phyloP scores from a whole-genome alignment of 2,797 vertebrate genomes.

The Monodelphis domestica region DNA sequence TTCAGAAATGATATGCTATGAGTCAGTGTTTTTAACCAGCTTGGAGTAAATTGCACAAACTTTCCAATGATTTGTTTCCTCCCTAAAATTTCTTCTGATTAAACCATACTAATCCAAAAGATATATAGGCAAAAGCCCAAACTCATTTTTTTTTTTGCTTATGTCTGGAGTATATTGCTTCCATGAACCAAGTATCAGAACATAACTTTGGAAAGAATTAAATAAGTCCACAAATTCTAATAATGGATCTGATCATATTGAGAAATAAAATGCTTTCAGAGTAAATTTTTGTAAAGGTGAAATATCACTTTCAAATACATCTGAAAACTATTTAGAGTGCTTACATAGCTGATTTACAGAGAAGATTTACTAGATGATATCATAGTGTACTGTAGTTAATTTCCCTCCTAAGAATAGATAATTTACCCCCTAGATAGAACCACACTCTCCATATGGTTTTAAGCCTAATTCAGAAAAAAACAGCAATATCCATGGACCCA shows the following conservation, averaged over 20 bases:
- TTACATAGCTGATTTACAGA: neutral
- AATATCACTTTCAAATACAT: neutral
- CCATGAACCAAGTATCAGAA: slow-evolving; percentile 26
- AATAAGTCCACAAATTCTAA: slow-evolving; percentile 40
- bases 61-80: neutral
- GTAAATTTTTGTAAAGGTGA: neutral
- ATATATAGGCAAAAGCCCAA: slow-evolving; percentile 9
- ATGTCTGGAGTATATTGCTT: slow-evolving; percentile 47
- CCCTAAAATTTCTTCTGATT: slow-evolving; percentile 1
- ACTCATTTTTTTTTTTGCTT: neutral
- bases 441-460: slow-evolving; percentile 11
- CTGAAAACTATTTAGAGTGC: neutral
- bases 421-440: neutral
- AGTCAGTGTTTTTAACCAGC: neutral
- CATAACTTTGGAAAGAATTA: slow-evolving; percentile 48
- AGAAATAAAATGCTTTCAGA: neutral
- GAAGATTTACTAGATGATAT: neutral
- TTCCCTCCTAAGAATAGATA: neutral
- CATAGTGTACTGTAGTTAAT: neutral
- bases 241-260: slow-evolving; percentile 21
- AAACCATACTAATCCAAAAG: neutral
- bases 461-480: slow-evolving; percentile 8
- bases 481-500: neutral
- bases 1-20: neutral
- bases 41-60: neutral